Evolutionary conservation across 2,797 vertebrate species (phyloP), one percentile per base, ranked within the genome.

Genomic region (Erpetoichthys calabaricus): DNA sequence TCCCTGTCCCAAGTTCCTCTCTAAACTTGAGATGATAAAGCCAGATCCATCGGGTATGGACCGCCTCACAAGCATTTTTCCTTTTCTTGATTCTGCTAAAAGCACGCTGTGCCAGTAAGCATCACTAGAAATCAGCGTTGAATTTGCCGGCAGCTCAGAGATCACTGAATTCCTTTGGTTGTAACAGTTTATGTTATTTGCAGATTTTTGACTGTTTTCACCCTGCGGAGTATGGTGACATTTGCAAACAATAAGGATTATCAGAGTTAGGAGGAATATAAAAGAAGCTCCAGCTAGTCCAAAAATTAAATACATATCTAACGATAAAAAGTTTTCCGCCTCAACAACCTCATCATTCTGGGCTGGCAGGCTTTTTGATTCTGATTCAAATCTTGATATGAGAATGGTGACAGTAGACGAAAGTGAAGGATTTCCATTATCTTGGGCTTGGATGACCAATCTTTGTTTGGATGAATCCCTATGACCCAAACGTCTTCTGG

Each of bases 41-140:
- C 67, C 62, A 9, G 61, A 44, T 8, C 65, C 65, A 51, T 69
- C 65, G 56, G 65, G 67, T 5, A 56, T 60, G 45, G 67, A 63
- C 55, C 67, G 67, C 51, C 67, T 58, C 42, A 69, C 63, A 7
- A 69, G 63, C 10, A 69, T 46, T 53, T 69, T 69, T 53, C 67
- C 67, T 58, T 69, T 69, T 7, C 67, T 57, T 5, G 67, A 64
- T 56, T 67, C 65, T 2, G 65, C 67, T 47, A 69, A 51, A 47
- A 64, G 61, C 59, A 64, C 8, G 49, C 63, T 64, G 53, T 64
- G 61, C 63, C 63, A 63, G 66, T 69, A 69, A 45, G 67, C 67
- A 57, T 69, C 67, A 3, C 65, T 69, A 51, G 2, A n/a, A n/a
- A n/a, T n/a, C n/a, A n/a, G n/a, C n/a, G 65, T 69, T 8, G 67